Evolutionary conservation across 2,113 vertebrate genomes (phyloP).

Genomic region (Pygoscelis adeliae): DNA sequence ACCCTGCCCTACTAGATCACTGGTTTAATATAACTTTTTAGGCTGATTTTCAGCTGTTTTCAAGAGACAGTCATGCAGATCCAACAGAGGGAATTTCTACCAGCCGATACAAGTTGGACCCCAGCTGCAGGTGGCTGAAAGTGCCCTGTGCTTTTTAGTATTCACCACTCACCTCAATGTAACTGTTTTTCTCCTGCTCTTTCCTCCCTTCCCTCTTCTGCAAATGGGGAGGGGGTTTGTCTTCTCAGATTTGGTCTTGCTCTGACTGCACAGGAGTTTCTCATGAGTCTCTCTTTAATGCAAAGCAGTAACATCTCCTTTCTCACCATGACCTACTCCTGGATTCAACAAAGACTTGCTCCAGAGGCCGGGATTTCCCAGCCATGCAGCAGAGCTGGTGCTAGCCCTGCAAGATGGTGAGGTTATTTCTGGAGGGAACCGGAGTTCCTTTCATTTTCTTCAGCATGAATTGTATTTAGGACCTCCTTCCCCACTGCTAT

Average conservation of each 20-base stretch:
- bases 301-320: neutral
- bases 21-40: neutral
- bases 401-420: neutral
- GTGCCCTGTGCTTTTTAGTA: neutral
- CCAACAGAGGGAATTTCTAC: neutral
- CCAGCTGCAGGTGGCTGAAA: neutral
- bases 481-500: neutral
- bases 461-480: neutral
- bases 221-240: neutral
- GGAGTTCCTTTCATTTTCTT: neutral
- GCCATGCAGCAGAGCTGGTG: neutral
- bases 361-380: neutral
- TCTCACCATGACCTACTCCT: neutral
- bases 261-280: neutral
- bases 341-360: neutral
- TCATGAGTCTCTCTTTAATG: neutral
- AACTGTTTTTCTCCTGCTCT: neutral
- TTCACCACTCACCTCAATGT: neutral
- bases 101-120: neutral
- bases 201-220: neutral
- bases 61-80: neutral
- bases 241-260: neutral
- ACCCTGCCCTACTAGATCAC: neutral
- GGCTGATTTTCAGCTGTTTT: neutral
- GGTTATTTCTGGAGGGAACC: neutral